Conservation (phyloP, 2,797 vertebrate genomes). For the Darevskia mixta region DNA sequence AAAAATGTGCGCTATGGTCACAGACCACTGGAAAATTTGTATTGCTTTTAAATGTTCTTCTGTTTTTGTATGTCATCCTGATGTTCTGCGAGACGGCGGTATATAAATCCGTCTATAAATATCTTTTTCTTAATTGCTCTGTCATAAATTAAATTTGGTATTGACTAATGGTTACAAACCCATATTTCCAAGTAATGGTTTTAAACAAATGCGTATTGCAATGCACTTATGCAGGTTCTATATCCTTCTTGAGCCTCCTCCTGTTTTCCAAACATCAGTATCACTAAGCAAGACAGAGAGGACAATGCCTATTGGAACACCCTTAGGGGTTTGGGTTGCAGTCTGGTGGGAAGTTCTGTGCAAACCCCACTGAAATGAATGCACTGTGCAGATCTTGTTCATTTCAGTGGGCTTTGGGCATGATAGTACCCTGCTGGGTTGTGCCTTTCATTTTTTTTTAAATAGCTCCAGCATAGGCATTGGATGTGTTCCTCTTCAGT, state of each 20-base stretch:
- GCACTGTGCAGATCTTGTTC: background rate
- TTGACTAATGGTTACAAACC: background rate
- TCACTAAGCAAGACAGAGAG: too few relatives aligned
- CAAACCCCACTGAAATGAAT: background rate
- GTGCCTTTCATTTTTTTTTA: background rate
- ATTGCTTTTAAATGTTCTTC: too few relatives aligned
- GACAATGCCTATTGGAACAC: background rate
- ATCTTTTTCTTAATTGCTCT: too few relatives aligned
- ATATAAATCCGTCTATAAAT: too few relatives aligned
- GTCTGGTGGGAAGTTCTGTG: background rate
- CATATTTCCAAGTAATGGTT: background rate
- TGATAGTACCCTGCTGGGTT: background rate
- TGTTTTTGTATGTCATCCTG: too few relatives aligned
- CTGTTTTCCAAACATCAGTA: background rate
- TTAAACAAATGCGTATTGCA: background rate
- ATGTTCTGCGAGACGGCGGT: too few relatives aligned
- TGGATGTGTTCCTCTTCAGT: background rate
- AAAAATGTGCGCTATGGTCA: background rate
- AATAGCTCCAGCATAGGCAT: background rate
- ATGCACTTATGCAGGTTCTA: background rate
- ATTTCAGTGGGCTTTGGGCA: background rate
- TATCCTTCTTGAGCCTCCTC: slow-evolving; percentile 52
- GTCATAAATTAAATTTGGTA: background rate
- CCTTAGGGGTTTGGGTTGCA: background rate
- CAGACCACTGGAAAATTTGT: background rate